Percentiles rank a stretch among this genome's conserved stretches.
Conservation (phyloP, 2,888 invertebrate genomes). For the Scaptomyza tumidula region DNA sequence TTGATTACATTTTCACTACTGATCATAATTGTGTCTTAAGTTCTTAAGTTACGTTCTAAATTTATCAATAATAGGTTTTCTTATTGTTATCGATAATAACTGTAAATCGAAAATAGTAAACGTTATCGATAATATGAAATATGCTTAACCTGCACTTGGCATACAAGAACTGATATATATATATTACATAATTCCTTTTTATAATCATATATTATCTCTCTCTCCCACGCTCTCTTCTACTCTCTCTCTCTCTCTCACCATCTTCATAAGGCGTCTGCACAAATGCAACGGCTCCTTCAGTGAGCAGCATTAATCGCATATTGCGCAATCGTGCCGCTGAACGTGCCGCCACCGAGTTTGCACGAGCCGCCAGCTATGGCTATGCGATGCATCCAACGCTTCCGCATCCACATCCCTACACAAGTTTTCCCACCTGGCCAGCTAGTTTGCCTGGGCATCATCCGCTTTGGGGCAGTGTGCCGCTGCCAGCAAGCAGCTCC, state of each 20-base stretch:
- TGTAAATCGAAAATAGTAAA: no score
- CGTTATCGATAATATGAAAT: no score
- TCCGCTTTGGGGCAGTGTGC: constrained; percentile 85
- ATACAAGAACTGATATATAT: no score
- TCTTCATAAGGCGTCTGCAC: constrained; percentile 93
- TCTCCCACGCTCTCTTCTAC: neutral
- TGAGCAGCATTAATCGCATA: constrained; percentile 98
- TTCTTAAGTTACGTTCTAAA: no score
- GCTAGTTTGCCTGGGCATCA: constrained; percentile 83
- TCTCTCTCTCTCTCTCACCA: neutral
- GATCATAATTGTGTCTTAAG: neutral
- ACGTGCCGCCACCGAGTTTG: constrained; percentile 97
- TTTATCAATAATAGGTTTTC: no score
- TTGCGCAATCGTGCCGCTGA: constrained; percentile 97
- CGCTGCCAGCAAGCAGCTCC: constrained; percentile 75
- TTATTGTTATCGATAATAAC: no score
- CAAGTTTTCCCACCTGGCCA: constrained; percentile 86
- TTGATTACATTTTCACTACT: neutral
- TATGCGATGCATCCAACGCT: constrained; percentile 88
- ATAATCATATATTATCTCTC: no score
- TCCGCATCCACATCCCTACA: constrained; percentile 88
- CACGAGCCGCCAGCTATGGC: constrained; percentile 95
- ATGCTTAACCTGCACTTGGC: no score
- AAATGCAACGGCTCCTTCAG: constrained; percentile 97
- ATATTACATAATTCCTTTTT: no score